Evolutionary conservation across 2,888 invertebrate species (phyloP).

Genomic region (Punctoribates punctum): DNA sequence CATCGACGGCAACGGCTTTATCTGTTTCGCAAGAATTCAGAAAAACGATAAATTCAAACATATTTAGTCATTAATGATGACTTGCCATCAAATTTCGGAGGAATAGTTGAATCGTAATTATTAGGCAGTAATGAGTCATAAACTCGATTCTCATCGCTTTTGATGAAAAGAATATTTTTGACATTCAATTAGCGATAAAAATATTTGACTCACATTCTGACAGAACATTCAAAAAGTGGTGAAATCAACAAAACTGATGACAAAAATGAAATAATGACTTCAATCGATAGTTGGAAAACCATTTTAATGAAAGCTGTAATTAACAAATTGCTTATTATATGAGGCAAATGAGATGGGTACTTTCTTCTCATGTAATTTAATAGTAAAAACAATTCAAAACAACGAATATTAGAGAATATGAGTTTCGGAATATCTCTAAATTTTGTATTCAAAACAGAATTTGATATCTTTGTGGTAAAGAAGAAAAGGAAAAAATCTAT

Average conservation of each 20-base stretch:
- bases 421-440: no score
- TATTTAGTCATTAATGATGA: not conserved
- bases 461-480: no score
- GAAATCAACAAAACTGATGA: not conserved
- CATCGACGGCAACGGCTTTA: not conserved
- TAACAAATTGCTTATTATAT: no score
- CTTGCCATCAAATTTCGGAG: conserved; percentile 9
- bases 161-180: not conserved
- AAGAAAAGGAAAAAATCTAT: no score
- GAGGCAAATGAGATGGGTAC: no score
- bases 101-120: not conserved
- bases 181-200: not conserved
- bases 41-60: not conserved
- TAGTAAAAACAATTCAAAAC: no score
- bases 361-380: no score
- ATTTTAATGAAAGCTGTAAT: not conserved
- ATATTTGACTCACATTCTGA: conserved; percentile 5
- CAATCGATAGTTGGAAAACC: not conserved
- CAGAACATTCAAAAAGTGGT: not conserved
- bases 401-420: no score
- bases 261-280: not conserved
- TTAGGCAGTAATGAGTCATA: conserved; percentile 10
- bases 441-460: no score
- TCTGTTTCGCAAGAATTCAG: not conserved
- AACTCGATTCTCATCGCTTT: not conserved